These are phyloP conservation scores for Phocoena phocoena DNA, from an alignment of 2,113 vertebrate species.

Conservation along the genomic window DNA sequence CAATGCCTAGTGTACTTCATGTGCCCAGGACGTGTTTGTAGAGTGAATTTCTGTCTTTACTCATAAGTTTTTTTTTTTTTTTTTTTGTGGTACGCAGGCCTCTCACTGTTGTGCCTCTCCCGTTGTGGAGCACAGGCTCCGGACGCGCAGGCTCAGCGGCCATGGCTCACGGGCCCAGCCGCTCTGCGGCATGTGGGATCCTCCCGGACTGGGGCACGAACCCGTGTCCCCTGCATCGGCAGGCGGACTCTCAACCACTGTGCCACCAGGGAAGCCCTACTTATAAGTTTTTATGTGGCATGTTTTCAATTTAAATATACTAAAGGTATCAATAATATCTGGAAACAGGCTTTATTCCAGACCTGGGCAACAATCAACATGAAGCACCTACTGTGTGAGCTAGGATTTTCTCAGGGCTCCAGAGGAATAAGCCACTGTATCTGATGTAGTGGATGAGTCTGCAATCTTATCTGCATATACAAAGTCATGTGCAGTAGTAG, in stretches of 20 bases:
- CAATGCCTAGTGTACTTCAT: background rate
- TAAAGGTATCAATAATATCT: background rate
- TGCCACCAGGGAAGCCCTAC: no score
- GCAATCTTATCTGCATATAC: no score
- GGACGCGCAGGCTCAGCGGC: no score
- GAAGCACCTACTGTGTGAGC: background rate
- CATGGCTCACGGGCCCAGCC: no score
- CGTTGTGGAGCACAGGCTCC: no score
- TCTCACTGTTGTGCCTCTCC: no score
- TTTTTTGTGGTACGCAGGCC: no score
- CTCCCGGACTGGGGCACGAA: fast-evolving
- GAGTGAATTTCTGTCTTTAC: background rate
- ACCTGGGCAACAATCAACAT: background rate
- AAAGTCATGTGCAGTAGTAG: no score
- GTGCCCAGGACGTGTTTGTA: background rate
- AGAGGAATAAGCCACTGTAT: background rate
- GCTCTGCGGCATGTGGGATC: no score
- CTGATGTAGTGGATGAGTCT: background rate
- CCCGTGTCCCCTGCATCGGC: no score
- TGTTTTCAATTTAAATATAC: background rate
- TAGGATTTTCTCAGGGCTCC: background rate
- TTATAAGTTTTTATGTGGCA: background rate
- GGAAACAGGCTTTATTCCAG: background rate
- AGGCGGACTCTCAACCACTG: no score
- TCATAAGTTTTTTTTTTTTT: background rate